These are phyloP conservation scores for Microplitis mediator DNA, from an alignment of 1,140 invertebrate genomes.

Conservation along the genomic window DNA sequence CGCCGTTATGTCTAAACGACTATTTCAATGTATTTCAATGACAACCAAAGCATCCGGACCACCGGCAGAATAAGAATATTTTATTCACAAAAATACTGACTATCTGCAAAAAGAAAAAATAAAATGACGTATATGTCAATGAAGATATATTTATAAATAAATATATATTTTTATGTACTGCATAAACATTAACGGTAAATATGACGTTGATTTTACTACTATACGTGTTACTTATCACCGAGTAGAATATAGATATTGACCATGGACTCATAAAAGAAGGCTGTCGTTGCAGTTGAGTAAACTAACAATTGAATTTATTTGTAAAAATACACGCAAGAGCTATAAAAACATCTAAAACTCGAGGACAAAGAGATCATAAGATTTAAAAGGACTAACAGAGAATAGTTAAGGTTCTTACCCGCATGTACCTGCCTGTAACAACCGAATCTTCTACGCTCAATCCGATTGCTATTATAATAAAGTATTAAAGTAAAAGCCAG, in stretches of 20 bases:
- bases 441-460: no score
- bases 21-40: no score
- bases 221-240: background rate
- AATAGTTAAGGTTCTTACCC: background rate
- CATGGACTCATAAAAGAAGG: background rate
- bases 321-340: background rate
- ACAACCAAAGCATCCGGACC: no score
- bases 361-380: constrained; percentile 22
- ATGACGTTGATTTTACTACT: no score
- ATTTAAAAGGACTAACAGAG: constrained; percentile 1
- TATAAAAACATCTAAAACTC: background rate
- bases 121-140: no score
- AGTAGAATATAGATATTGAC: background rate
- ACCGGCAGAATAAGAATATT: no score
- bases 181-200: no score
- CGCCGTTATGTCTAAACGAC: no score
- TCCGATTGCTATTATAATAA: background rate
- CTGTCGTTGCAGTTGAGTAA: background rate
- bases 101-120: no score
- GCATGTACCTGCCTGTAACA: background rate
- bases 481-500: background rate
- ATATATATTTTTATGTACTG: no score
- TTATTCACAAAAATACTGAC: no score
- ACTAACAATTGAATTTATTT: background rate
- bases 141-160: no score